Percentiles rank a stretch among this genome's conserved stretches.
phyloP scores from a whole-genome alignment of 2,888 invertebrate species.

The Opisthograptis luteolata region DNA sequence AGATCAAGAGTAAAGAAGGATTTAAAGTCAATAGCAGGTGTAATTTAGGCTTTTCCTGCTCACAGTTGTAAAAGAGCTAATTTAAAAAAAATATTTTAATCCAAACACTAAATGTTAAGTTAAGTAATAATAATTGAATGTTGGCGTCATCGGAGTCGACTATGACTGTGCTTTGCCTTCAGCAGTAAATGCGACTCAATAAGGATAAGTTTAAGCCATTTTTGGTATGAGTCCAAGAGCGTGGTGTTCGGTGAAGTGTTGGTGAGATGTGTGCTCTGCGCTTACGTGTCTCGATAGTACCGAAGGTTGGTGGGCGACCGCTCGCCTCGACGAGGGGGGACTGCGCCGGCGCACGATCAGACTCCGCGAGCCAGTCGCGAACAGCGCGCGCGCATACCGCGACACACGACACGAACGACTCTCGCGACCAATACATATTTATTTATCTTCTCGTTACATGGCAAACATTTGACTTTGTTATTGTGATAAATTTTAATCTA shows the following conservation, averaged over 20 bases:
- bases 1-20: too few species aligned
- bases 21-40: too few species aligned
- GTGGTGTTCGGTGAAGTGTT: too few species aligned
- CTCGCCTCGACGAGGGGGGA: slow-evolving; percentile 50
- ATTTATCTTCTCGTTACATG: slow-evolving; percentile 63
- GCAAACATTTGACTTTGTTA: slow-evolving; percentile 69
- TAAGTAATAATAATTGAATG: too few species aligned
- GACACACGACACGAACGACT: slow-evolving; percentile 80
- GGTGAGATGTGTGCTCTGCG: slow-evolving; percentile 75
- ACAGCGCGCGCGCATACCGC: slow-evolving; percentile 73
- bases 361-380: slow-evolving; percentile 78
- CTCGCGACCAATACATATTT: slow-evolving; percentile 73
- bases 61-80: too few species aligned
- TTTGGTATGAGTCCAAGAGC: slow-evolving; percentile 76
- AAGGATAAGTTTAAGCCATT: slow-evolving; percentile 69
- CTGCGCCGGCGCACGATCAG: slow-evolving; percentile 58
- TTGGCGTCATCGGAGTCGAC: slow-evolving; percentile 20
- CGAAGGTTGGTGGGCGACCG: slow-evolving; percentile 72
- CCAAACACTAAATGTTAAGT: too few species aligned
- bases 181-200: slow-evolving; percentile 44
- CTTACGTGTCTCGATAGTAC: slow-evolving; percentile 72
- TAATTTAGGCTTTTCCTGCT: too few species aligned
- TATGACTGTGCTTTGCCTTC: slow-evolving; percentile 56
- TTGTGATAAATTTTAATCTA: slow-evolving; percentile 60
- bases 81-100: too few species aligned